phyloP scores from a whole-genome alignment of 2,888 invertebrate species.

The Isoperla grammatica region DNA sequence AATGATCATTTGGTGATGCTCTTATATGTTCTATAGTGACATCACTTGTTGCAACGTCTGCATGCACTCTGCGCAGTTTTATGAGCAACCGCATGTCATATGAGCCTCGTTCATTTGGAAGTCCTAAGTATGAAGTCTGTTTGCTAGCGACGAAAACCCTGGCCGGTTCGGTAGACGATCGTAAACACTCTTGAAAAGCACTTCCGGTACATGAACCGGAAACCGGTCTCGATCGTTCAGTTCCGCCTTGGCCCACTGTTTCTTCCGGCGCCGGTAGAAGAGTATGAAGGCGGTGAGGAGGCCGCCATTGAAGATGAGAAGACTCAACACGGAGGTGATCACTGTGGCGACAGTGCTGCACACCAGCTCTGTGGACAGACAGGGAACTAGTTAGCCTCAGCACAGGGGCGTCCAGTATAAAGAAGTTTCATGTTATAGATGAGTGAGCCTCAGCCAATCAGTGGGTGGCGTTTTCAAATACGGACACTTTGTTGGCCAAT shows the following conservation, averaged over 20 bases:
- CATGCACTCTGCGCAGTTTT: no score
- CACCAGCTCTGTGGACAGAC: conserved; percentile 32
- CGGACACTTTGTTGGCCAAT: no score
- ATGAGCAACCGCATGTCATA: no score
- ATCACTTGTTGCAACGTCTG: no score
- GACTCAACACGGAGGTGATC: conserved; percentile 38
- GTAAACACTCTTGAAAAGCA: conserved; percentile 39
- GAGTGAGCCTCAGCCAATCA: no score
- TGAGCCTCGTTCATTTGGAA: no score
- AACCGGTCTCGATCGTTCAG: conserved; percentile 20
- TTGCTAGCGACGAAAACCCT: no score
- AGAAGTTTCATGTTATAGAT: not conserved
- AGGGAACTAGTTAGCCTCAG: not conserved
- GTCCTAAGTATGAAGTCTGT: no score
- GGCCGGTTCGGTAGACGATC: conserved; percentile 31
- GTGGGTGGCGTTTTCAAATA: no score
- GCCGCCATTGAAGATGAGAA: conserved; percentile 36
- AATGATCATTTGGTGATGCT: no score
- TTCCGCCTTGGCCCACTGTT: conserved; percentile 37
- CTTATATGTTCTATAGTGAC: no score
- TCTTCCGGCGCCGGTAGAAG: conserved; percentile 36
- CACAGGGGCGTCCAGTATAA: not conserved
- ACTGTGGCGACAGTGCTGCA: conserved; percentile 38
- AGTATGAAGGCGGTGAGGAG: no score
- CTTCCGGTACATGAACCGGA: conserved; percentile 36